Conservation (phyloP, 1,140 invertebrate genomes). For the Periplaneta americana region DNA sequence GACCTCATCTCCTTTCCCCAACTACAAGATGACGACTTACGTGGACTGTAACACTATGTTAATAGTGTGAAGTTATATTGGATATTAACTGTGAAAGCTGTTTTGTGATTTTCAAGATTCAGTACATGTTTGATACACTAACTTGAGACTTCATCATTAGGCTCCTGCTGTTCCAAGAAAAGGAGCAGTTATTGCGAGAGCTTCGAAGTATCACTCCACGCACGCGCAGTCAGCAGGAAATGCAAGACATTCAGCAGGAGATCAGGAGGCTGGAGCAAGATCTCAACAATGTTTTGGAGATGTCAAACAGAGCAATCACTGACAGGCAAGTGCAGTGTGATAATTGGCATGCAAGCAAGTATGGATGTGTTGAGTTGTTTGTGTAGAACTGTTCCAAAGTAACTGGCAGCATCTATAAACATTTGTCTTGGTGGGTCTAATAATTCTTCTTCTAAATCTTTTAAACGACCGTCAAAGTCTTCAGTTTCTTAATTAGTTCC, state of each 20-base stretch:
- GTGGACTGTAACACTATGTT: too few species aligned
- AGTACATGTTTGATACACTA: background rate
- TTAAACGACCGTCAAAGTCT: too few species aligned
- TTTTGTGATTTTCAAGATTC: too few species aligned
- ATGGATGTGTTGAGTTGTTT: slow-evolving; percentile 25
- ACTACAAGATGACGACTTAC: too few species aligned
- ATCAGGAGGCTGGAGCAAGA: slow-evolving; percentile 86
- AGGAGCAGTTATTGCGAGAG: slow-evolving; percentile 88
- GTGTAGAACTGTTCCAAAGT: too few species aligned
- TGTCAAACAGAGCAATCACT: slow-evolving; percentile 91
- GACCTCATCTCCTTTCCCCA: too few species aligned
- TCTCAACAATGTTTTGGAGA: slow-evolving; percentile 82
- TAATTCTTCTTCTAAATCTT: too few species aligned
- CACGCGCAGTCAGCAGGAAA: slow-evolving; percentile 76
- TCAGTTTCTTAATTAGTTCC: too few species aligned
- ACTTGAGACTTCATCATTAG: slow-evolving; percentile 35
- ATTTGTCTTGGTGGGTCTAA: too few species aligned
- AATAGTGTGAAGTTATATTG: too few species aligned
- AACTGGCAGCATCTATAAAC: too few species aligned
- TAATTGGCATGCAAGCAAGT: background rate
- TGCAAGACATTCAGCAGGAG: slow-evolving; percentile 74
- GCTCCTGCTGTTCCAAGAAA: slow-evolving; percentile 86
- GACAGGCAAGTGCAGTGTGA: slow-evolving; percentile 47
- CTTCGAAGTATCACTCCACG: slow-evolving; percentile 81
- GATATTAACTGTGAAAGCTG: too few species aligned